Base-by-base conservation (phyloP, 2,888 invertebrate species). In the Metellina segmentata region DNA sequence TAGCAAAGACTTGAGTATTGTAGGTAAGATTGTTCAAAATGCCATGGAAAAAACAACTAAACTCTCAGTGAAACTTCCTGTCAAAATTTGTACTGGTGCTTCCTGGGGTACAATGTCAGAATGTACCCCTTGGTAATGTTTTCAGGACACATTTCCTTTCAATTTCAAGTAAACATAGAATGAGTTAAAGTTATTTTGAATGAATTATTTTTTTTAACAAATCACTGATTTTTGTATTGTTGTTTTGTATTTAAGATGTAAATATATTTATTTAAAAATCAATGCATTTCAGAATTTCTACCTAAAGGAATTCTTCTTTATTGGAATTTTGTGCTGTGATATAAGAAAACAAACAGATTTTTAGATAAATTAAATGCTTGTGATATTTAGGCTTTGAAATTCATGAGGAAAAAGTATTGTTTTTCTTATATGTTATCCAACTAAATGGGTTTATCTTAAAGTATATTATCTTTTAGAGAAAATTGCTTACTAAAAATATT, bases 51-150 rank as follows among this genome's bases (percentile, higher is more conserved):
- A 96, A 88, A 96, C 97, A 16, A 96, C 97, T 7, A 95, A 95
- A 91, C 95, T 98, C 51, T 96, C 96, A 83, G 97, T 99, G 5
- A 97, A 97, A n/a, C 95, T 99, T 90, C 98, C 98, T 7, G 98
- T 99, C 0, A 98, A 98, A 96, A 95, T 99, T 0, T 98, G 97
- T 95, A 95, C 96, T 78, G 99, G 99, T 0, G 95, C 95, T 86
- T 96, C 97, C 53, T 99, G 99, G 99, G 98, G 98, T n/a, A 91
- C 93, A 7, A 87, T 94, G 92, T 90, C 81, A 77, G 92, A 92
- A 74, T 85, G 51, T 9, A 72, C 34, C 34, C 4, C 34, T 34
- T 34, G 34, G 34, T 34, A 34, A 34, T 34, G 34, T 34, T 34
- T 34, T 34, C 34, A 34, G 34, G 87, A 87, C 72, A 86, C 19